Conservation (phyloP, 2,888 invertebrate genomes). For the Drosophila pseudotalamancana region DNA sequence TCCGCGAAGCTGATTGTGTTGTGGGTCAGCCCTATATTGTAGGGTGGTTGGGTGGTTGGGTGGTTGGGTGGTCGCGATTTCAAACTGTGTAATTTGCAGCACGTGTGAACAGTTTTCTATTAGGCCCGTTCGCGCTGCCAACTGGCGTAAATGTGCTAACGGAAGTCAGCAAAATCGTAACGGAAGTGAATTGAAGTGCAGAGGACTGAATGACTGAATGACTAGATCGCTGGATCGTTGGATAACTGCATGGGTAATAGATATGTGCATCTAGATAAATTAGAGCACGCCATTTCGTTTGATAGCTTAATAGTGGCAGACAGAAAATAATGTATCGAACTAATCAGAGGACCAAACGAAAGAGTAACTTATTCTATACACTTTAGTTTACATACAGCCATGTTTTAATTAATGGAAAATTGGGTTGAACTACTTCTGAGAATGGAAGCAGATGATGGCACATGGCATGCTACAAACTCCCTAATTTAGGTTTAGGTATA, state of each 20-base stretch:
- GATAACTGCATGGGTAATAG: slow-evolving; percentile 41
- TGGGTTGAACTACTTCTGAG: background rate
- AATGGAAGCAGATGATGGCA: slow-evolving; percentile 1
- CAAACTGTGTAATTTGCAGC: slow-evolving; percentile 61
- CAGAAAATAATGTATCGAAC: background rate
- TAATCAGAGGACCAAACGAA: too few species aligned
- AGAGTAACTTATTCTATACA: too few species aligned
- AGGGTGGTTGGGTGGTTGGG: background rate
- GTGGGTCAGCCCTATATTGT: slow-evolving; percentile 6
- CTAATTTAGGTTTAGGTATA: too few species aligned
- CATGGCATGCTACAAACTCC: background rate
- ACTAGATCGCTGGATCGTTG: too few species aligned
- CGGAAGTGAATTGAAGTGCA: slow-evolving; percentile 56
- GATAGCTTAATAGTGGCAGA: slow-evolving; percentile 33
- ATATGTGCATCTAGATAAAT: slow-evolving; percentile 24
- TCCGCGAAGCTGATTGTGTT: slow-evolving; percentile 3
- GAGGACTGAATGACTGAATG: slow-evolving; percentile 17
- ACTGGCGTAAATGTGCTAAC: slow-evolving; percentile 55
- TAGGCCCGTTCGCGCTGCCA: slow-evolving; percentile 47
- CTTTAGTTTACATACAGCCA: too few species aligned
- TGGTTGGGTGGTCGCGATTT: slow-evolving; percentile 22
- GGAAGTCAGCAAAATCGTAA: slow-evolving; percentile 48
- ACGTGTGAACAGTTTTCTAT: slow-evolving; percentile 72
- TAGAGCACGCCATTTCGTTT: background rate
- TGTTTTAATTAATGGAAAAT: background rate